Percentiles rank a stretch among this genome's conserved stretches.
Conservation (phyloP, 2,888 invertebrate species). For the Crocallis elinguaria region DNA sequence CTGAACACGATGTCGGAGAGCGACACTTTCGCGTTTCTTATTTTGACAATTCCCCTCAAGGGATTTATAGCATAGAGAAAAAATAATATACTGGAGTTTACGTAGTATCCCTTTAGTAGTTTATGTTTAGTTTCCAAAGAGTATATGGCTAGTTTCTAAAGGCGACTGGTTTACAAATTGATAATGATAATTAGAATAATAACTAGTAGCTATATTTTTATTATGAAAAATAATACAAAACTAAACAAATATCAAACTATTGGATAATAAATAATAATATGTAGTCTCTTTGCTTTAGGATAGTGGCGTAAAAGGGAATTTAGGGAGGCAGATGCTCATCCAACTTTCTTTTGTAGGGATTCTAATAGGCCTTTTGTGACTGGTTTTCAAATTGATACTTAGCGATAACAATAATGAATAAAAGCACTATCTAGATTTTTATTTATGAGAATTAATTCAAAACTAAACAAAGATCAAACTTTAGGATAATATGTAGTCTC, state of each 20-base stretch:
- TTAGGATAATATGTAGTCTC: slow-evolving; percentile 89
- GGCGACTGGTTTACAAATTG: not conserved
- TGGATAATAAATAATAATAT: slow-evolving; percentile 89
- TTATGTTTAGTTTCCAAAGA: too few relatives aligned
- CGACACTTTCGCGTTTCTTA: too few relatives aligned
- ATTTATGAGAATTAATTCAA: slow-evolving; percentile 7
- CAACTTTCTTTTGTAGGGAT: slow-evolving; percentile 86
- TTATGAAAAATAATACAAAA: slow-evolving; percentile 3
- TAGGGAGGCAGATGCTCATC: slow-evolving; percentile 88
- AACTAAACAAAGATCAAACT: slow-evolving; percentile 48
- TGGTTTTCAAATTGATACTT: not conserved
- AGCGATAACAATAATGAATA: not conserved
- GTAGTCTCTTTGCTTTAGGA: slow-evolving; percentile 86
- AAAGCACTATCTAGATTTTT: slow-evolving; percentile 8
- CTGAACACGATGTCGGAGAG: too few relatives aligned
- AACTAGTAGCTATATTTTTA: slow-evolving; percentile 9
- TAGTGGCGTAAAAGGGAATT: slow-evolving; percentile 88
- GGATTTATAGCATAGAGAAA: too few relatives aligned
- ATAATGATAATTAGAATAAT: not conserved
- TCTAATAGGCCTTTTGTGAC: too few relatives aligned
- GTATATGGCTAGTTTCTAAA: too few relatives aligned
- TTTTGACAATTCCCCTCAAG: too few relatives aligned
- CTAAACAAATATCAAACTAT: slow-evolving; percentile 54
- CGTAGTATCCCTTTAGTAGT: too few relatives aligned
- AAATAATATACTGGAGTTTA: too few relatives aligned